phyloP scores from a whole-genome alignment of 2,888 invertebrate genomes.

The Limnephilus marmoratus region DNA sequence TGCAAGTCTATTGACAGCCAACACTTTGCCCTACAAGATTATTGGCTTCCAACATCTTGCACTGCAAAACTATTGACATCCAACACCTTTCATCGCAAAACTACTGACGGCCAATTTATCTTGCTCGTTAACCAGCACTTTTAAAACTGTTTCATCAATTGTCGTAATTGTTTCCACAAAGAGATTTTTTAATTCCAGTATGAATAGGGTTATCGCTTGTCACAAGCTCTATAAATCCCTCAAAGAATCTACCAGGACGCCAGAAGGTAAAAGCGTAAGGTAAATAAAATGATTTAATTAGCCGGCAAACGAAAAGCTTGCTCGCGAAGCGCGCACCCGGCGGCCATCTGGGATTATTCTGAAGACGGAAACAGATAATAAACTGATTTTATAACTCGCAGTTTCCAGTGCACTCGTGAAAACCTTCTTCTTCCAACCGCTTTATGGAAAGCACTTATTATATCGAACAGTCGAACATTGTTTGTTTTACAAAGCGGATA shows the following conservation, averaged over 20 bases:
- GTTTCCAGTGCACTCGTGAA: background rate
- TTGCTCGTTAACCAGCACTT: too few species aligned
- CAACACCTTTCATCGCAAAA: too few species aligned
- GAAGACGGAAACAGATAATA: conserved; percentile 2
- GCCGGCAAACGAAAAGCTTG: background rate
- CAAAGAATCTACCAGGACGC: background rate
- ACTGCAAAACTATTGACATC: too few species aligned
- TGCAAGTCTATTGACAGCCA: too few species aligned
- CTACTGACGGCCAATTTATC: too few species aligned
- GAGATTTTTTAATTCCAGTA: too few species aligned
- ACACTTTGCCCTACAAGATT: too few species aligned
- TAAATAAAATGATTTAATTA: conserved; percentile 33
- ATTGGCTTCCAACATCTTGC: too few species aligned
- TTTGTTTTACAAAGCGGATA: background rate
- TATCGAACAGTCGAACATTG: background rate
- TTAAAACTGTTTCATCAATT: too few species aligned
- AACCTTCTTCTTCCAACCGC: background rate
- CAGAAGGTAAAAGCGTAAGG: conserved; percentile 8
- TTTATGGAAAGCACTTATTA: background rate
- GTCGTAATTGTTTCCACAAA: too few species aligned
- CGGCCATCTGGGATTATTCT: conserved; percentile 34
- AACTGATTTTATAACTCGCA: background rate
- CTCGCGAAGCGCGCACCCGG: background rate
- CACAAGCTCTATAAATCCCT: background rate
- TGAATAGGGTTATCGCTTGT: background rate